A percentile compares a stretch with the other conserved stretches of the same genome.
Conservation (phyloP, 2,888 invertebrate genomes). For the Aporophyla lueneburgensis region DNA sequence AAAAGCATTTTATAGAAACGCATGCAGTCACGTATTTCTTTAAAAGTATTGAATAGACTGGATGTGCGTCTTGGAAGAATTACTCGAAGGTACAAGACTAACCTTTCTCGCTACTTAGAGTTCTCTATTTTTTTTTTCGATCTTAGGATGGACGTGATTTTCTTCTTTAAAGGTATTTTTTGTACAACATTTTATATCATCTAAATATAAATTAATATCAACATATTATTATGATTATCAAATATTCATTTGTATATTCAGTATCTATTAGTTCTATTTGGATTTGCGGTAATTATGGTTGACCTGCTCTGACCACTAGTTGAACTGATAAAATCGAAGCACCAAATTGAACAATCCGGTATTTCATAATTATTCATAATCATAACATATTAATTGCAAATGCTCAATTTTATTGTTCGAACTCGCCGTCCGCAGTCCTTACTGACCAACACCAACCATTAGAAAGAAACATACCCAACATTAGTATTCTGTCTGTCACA, state of each 20-base stretch:
- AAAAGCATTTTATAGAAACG: constrained; percentile 55
- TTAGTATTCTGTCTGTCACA: constrained; percentile 15
- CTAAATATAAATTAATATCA: background rate
- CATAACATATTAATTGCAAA: background rate
- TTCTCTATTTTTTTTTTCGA: constrained; percentile 20
- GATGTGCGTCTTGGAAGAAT: constrained; percentile 50
- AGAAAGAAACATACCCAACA: background rate
- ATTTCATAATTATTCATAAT: background rate
- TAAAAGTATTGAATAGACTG: constrained; percentile 58
- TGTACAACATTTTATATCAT: background rate
- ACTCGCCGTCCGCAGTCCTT: background rate
- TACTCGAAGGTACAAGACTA: constrained; percentile 58
- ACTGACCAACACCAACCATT: background rate
- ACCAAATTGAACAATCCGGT: background rate
- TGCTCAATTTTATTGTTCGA: background rate
- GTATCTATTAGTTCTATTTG: background rate
- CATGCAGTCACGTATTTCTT: constrained; percentile 64
- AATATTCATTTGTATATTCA: background rate
- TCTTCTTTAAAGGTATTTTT: constrained; percentile 3
- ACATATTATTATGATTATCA: background rate
- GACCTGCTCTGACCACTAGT: background rate
- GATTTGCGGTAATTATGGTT: background rate
- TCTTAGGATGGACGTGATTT: constrained; percentile 18
- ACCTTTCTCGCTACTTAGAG: constrained; percentile 51
- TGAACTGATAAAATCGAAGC: constrained; percentile 9